Evolutionary conservation across 2,113 vertebrate species (phyloP).

Genomic region (Calcarius ornatus): DNA sequence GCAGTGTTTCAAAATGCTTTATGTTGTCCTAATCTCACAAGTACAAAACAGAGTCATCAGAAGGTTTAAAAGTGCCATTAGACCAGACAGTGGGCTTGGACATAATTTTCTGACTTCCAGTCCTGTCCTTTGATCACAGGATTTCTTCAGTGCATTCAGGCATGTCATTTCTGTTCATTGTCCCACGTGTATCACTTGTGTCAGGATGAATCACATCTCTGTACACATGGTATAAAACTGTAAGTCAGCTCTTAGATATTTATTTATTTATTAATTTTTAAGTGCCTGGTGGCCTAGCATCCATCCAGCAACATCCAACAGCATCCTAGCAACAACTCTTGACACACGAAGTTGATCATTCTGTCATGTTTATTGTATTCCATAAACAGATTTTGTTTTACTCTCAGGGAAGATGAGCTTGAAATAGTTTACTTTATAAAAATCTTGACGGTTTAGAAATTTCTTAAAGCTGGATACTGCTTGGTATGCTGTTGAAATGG

Average conservation of each 20-base stretch:
- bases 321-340: background rate
- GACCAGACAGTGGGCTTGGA: background rate
- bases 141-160: background rate
- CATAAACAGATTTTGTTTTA: background rate
- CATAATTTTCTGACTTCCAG: background rate
- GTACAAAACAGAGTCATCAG: background rate
- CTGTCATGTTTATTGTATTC: background rate
- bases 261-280: constrained; percentile 11
- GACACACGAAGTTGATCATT: background rate
- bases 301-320: background rate
- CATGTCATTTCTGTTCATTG: background rate
- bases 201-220: background rate
- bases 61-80: background rate
- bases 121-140: background rate
- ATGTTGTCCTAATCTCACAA: background rate
- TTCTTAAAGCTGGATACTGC: background rate
- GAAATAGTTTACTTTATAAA: constrained; percentile 2
- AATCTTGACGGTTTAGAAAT: background rate
- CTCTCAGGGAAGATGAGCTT: background rate
- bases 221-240: background rate
- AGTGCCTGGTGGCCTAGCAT: background rate
- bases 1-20: background rate
- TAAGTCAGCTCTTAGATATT: background rate
- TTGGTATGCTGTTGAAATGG: background rate
- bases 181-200: background rate